phyloP scores from a whole-genome alignment of 2,888 invertebrate species.

The Hirudinaria manillensis region DNA sequence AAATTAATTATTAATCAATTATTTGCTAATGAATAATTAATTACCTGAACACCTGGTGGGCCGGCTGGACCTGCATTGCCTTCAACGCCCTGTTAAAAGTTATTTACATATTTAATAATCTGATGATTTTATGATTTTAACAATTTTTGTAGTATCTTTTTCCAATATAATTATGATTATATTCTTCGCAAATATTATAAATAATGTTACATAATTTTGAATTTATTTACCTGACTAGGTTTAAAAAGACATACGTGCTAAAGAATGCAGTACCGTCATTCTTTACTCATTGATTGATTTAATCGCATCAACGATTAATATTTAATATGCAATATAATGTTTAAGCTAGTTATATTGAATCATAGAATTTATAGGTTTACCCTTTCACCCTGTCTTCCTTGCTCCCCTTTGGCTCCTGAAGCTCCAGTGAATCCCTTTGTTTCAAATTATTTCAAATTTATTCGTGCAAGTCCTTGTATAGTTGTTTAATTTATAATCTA shows the following conservation, averaged over 20 bases:
- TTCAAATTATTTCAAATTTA: not conserved
- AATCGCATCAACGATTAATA: too few relatives aligned
- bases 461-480: not conserved
- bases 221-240: too few relatives aligned
- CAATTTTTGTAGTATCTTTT: not conserved
- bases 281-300: too few relatives aligned
- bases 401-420: slow-evolving; percentile 40
- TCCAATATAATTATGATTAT: too few relatives aligned
- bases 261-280: too few relatives aligned
- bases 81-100: slow-evolving; percentile 18
- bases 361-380: slow-evolving; percentile 19
- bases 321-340: too few relatives aligned
- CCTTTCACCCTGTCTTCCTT: slow-evolving; percentile 37
- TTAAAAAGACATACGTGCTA: too few relatives aligned
- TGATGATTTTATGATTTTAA: not conserved
- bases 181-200: too few relatives aligned
- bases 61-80: slow-evolving; percentile 19
- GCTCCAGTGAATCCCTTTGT: slow-evolving; percentile 38
- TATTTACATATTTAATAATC: not conserved
- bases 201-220: too few relatives aligned
- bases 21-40: too few relatives aligned
- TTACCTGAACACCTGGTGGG: slow-evolving; percentile 21
- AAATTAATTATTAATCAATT: too few relatives aligned
- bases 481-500: not conserved
- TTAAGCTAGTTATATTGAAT: too few relatives aligned